These are phyloP conservation scores for Antrozous pallidus DNA, from an alignment of 2,797 vertebrate genomes.

Conservation along the genomic window DNA sequence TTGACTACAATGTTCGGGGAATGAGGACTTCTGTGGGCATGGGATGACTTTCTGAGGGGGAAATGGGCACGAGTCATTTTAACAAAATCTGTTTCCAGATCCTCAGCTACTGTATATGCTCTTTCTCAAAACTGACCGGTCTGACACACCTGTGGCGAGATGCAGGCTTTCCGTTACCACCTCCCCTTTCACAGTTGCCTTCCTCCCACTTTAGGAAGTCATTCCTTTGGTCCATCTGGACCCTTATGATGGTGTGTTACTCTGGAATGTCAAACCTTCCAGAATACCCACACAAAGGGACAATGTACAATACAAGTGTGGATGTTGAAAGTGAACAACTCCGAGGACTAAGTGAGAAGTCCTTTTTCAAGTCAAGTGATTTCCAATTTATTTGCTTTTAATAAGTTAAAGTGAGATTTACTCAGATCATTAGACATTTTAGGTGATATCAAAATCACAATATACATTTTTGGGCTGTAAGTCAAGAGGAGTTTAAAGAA, in stretches of 20 bases:
- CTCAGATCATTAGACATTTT: background rate
- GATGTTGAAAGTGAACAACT: background rate
- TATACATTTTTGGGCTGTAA: background rate
- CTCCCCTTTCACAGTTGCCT: background rate
- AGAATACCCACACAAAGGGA: background rate
- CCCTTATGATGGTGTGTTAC: background rate
- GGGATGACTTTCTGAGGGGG: background rate
- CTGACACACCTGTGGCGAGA: background rate
- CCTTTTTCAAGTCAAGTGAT: background rate
- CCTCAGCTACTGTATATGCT: background rate
- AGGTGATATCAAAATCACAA: background rate
- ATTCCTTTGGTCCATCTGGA: background rate
- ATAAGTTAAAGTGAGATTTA: background rate
- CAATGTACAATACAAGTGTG: background rate
- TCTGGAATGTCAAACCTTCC: background rate
- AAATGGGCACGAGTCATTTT: background rate
- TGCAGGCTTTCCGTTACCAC: background rate
- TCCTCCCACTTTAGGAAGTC: background rate
- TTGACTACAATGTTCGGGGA: background rate
- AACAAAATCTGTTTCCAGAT: background rate
- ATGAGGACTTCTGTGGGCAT: background rate
- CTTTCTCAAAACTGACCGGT: background rate
- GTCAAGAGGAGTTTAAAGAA: background rate
- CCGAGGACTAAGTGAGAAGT: background rate
- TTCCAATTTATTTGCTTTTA: background rate